Percentiles rank a stretch among this genome's conserved stretches.
Conservation (phyloP, 2,113 vertebrate genomes). For the Leptobrachium leishanense region DNA sequence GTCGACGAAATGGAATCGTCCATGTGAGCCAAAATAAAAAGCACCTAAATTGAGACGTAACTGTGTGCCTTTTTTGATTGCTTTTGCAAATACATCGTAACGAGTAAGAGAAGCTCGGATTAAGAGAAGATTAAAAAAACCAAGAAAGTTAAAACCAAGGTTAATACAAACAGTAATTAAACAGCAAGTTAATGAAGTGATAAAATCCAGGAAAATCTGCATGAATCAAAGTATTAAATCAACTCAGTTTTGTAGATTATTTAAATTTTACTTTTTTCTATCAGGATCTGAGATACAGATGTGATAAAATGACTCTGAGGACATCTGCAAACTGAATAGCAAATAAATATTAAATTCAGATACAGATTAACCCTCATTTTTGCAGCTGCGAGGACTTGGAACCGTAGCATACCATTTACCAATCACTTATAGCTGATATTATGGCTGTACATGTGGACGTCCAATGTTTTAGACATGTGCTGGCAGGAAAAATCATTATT, state of each 20-base stretch:
- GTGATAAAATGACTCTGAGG: background rate
- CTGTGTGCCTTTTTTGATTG: too few relatives aligned
- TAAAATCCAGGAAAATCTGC: background rate
- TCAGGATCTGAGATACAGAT: background rate
- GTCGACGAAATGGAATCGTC: too few relatives aligned
- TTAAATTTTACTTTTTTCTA: background rate
- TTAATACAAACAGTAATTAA: background rate
- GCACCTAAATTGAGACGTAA: too few relatives aligned
- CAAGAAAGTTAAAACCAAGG: too few relatives aligned
- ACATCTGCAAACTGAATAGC: background rate
- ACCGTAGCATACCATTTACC: background rate
- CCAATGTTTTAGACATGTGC: too few relatives aligned
- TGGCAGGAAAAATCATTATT: too few relatives aligned
- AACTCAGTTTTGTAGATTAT: background rate
- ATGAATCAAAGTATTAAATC: background rate
- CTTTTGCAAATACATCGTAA: too few relatives aligned
- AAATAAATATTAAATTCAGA: background rate
- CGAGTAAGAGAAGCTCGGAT: too few relatives aligned
- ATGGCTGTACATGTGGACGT: too few relatives aligned
- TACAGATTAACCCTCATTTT: background rate
- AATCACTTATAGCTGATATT: too few relatives aligned
- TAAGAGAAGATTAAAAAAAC: too few relatives aligned
- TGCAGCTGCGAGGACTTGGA: background rate
- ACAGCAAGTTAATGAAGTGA: background rate
- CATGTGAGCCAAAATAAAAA: too few relatives aligned